Base-by-base conservation (phyloP, 2,888 invertebrate genomes). In the Vesta saturnalis region DNA sequence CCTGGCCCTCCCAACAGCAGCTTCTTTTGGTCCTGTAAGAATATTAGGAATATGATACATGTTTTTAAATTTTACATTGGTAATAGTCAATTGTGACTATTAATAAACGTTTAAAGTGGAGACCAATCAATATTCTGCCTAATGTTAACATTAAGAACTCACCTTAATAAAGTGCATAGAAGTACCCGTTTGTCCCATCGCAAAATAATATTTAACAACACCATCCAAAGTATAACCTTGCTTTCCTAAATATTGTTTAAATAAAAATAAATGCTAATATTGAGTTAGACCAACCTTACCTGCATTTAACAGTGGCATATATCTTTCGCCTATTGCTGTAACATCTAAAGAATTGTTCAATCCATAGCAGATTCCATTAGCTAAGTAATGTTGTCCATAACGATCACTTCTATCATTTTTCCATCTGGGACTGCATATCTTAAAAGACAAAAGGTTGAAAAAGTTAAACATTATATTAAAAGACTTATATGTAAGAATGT, bases 1-100 rank as follows among this genome's bases (percentile, higher is more conserved):
- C 89, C 89, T 6, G 88, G 88, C 0, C 88, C 87, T 6, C 89
- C 89, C 12, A 88, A 77, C 1, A 88, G 78, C n/a, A 88, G 72
- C 22, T 84, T 85, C 21, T 82, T 80, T 22, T 74, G 71, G 30
- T 67, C 62, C 75, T 75, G 21, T 56, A 72, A 71, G n/a, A n/a
- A n/a, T n/a, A n/a, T n/a, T n/a, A n/a, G n/a, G n/a, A n/a, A n/a
- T n/a, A n/a, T n/a, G n/a, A n/a, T n/a, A n/a, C n/a, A n/a, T n/a
- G n/a, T n/a, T n/a, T n/a, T n/a, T n/a, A n/a, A n/a, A n/a, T n/a
- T n/a, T n/a, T n/a, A n/a, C n/a, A n/a, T n/a, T n/a, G n/a, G n/a
- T n/a, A n/a, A n/a, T n/a, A n/a, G n/a, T n/a, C n/a, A n/a, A n/a
- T n/a, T n/a, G n/a, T n/a, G n/a, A n/a, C n/a, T n/a, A n/a, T n/a